phyloP scores from a whole-genome alignment of 2,113 vertebrate species.

The Ploceus nigricollis region DNA sequence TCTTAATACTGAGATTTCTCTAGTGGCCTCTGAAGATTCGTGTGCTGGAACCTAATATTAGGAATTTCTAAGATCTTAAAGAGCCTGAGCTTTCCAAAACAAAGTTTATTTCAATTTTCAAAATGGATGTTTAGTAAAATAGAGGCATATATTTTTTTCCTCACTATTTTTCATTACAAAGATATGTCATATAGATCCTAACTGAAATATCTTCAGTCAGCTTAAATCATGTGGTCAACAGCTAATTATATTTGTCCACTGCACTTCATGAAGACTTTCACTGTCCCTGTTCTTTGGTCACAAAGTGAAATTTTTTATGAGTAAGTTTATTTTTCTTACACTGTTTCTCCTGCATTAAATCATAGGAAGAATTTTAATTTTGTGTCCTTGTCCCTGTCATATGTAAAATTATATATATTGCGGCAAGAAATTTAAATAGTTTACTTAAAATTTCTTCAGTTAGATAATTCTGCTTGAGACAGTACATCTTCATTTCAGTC shows the following conservation, averaged over 20 bases:
- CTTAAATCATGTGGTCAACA: background rate
- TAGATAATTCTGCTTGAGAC: background rate
- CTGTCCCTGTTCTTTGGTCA: background rate
- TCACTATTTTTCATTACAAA: background rate
- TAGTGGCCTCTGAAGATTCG: background rate
- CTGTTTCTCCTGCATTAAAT: background rate
- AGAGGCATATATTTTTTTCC: background rate
- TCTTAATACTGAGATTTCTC: background rate
- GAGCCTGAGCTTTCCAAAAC: background rate
- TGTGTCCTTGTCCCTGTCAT: rapidly evolving
- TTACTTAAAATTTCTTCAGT: background rate
- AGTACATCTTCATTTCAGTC: background rate
- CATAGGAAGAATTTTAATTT: background rate
- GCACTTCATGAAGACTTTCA: background rate
- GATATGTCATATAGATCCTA: background rate
- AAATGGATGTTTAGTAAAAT: background rate
- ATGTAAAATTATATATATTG: background rate
- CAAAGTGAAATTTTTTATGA: background rate
- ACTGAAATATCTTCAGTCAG: background rate
- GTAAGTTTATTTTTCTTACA: background rate
- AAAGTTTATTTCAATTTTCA: background rate
- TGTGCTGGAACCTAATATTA: rapidly evolving
- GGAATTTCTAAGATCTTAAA: background rate
- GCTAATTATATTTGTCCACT: background rate
- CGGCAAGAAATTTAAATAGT: background rate